Conservation (phyloP, 2,797 vertebrate genomes). For the Microctenopoma steveboyesi region DNA sequence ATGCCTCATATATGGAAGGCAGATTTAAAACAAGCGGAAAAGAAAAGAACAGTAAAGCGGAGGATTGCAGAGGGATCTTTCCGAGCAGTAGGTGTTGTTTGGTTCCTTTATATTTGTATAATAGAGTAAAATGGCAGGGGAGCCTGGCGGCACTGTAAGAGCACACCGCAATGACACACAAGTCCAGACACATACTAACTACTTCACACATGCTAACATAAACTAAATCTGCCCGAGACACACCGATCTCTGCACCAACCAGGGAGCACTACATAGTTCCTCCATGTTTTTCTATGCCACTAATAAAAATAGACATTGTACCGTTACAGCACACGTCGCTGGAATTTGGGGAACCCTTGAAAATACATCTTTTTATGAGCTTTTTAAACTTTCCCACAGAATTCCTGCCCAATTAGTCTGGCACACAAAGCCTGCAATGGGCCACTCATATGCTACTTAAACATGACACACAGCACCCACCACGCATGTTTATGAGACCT, state of each 20-base stretch:
- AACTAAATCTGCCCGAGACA: slow-evolving; percentile 57
- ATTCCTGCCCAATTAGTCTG: slow-evolving; percentile 58
- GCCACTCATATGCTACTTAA: slow-evolving; percentile 29
- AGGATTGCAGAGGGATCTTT: slow-evolving; percentile 41
- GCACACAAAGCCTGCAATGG: slow-evolving; percentile 29
- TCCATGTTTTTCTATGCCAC: slow-evolving; percentile 64
- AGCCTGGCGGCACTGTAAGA: slow-evolving; percentile 43
- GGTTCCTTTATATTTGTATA: slow-evolving; percentile 37
- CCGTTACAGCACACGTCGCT: slow-evolving; percentile 66
- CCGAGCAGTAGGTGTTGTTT: slow-evolving; percentile 51
- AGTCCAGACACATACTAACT: slow-evolving; percentile 57
- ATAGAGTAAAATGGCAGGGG: slow-evolving; percentile 50
- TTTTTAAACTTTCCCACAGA: slow-evolving; percentile 70
- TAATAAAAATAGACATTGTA: slow-evolving; percentile 69
- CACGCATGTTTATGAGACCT: slow-evolving; percentile 35
- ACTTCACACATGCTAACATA: slow-evolving; percentile 66
- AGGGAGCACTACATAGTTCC: slow-evolving; percentile 52
- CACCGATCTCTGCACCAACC: slow-evolving; percentile 29
- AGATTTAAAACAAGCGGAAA: slow-evolving; percentile 57
- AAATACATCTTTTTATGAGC: slow-evolving; percentile 72
- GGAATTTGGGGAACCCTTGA: slow-evolving; percentile 66
- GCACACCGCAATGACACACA: slow-evolving; percentile 46
- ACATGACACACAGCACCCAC: slow-evolving; percentile 48
- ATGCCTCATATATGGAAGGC: slow-evolving; percentile 65
- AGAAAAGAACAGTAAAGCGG: slow-evolving; percentile 37